Base-by-base conservation (phyloP, 2,888 invertebrate genomes). In the Abscondita cerata region DNA sequence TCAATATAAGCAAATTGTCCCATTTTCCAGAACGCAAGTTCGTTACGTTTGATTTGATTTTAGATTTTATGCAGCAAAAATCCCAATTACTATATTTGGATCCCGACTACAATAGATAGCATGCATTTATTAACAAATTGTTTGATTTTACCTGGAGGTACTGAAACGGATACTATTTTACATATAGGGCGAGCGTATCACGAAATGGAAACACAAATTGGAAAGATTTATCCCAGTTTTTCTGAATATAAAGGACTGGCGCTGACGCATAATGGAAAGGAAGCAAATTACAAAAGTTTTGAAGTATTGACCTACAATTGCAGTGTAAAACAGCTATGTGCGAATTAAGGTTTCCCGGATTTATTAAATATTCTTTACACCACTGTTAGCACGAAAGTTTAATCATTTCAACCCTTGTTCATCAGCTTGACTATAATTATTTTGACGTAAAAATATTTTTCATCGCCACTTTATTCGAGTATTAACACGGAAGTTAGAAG, bases 61-160 rank as follows among this genome's bases (percentile, higher is more conserved):
- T 40, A 61, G 61, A 61, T 61, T 9, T 51, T 61, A 9, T 61
- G 61, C 38, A 52, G 51, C n/a, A 16, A 18, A 51, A 50, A 34
- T 16, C 48, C 33, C 0, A 31, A 56, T 1, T 20, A 16, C 3
- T 61, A 51, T 44, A 33, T 25, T 5, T 61, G 61, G 61, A 25
- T 50, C 8, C 61, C 50, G 12, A 55, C 40, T n/a, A 38, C 25
- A 51, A 52, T 50, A n/a, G 61, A 56, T 1, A 44, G 51, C 11
- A 34, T 61, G 61, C 61, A 61, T 38, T 25, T 61, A n/a, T 33
- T 61, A 46, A 61, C 51, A 9, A 41, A 61, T 41, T 61, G 55
- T 34, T 36, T 50, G 36, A 46, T 61, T 13, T 50, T 61, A 16
- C 44, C 19, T 4, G 61, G 61, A 8, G 61, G 61, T 36, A 56